Percentiles rank a stretch among this genome's conserved stretches.
Evolutionary conservation across 2,888 invertebrate species (phyloP).

Genomic region (Drosophila neotestacea): DNA sequence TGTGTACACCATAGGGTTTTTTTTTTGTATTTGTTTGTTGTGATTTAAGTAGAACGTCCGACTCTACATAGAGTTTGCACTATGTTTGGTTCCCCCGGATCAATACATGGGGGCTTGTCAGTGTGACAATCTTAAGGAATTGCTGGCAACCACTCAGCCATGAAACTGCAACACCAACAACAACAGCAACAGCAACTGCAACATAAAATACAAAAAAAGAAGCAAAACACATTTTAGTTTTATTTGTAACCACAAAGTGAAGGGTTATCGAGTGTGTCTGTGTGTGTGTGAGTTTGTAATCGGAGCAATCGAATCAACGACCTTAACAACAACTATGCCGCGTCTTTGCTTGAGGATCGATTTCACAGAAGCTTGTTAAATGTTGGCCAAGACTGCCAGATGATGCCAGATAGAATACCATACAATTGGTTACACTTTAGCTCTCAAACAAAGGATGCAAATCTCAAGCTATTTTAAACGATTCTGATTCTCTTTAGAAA

Average conservation of each 20-base stretch:
- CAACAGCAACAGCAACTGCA: background rate
- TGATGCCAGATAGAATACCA: conserved; percentile 48
- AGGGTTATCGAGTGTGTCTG: conserved; percentile 30
- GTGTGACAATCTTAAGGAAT: conserved; percentile 66
- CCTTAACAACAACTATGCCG: conserved; percentile 44
- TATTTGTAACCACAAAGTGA: conserved; percentile 57
- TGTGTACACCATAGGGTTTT: conserved; percentile 36
- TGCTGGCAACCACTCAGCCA: conserved; percentile 51
- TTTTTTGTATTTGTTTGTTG: conserved; percentile 29
- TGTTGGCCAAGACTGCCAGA: conserved; percentile 33
- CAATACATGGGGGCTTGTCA: conserved; percentile 58
- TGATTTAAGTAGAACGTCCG: conserved; percentile 53
- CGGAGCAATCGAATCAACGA: conserved; percentile 59
- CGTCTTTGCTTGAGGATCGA: conserved; percentile 48
- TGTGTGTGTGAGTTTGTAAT: conserved; percentile 41
- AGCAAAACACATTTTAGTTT: conserved; percentile 46
- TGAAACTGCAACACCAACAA: conserved; percentile 28
- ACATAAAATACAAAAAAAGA: background rate
- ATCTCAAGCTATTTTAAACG: conserved; percentile 26
- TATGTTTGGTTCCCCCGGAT: conserved; percentile 16
- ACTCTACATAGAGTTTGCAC: conserved; percentile 19
- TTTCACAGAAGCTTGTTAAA: conserved; percentile 64
- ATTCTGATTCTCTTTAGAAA: background rate
- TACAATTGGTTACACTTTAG: conserved; percentile 25
- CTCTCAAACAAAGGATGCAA: conserved; percentile 26